A percentile compares a stretch with the other conserved stretches of the same genome.
These are phyloP conservation scores for Brienomyrus longianalis DNA, from an alignment of 2,113 vertebrate genomes.

Conservation along the genomic window DNA sequence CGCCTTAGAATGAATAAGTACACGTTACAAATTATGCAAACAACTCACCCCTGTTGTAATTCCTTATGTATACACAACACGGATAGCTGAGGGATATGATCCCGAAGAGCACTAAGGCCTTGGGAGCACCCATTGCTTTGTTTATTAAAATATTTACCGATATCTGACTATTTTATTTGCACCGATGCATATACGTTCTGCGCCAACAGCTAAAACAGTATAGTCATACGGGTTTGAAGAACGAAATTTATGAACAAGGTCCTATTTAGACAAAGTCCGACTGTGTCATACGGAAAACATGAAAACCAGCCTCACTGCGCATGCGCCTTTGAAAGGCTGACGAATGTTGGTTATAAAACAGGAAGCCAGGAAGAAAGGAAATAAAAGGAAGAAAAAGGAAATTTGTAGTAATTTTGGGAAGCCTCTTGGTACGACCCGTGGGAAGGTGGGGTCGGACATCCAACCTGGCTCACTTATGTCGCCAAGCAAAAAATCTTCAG, in stretches of 20 bases:
- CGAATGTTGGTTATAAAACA: too few relatives aligned
- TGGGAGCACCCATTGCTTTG: background rate
- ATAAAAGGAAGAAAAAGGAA: too few relatives aligned
- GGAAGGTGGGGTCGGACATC: background rate
- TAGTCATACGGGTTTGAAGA: background rate
- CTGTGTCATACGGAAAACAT: background rate
- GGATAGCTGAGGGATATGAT: background rate
- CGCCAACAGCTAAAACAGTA: background rate
- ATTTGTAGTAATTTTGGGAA: background rate
- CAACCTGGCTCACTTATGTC: background rate
- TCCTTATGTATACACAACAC: constrained; percentile 7
- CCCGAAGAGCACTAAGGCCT: background rate
- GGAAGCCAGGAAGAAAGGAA: too few relatives aligned
- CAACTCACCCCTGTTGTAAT: constrained; percentile 4
- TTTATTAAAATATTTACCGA: background rate
- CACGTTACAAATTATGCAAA: background rate
- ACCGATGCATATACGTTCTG: background rate
- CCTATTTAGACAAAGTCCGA: background rate
- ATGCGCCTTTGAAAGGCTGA: background rate
- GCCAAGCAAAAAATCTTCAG: background rate
- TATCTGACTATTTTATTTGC: background rate
- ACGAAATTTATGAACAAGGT: background rate
- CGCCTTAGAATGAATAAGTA: background rate
- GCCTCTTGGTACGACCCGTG: background rate
- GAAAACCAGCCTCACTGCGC: background rate